Conservation (phyloP, 2,113 vertebrate genomes). For the Daphoenositta chrysoptera region DNA sequence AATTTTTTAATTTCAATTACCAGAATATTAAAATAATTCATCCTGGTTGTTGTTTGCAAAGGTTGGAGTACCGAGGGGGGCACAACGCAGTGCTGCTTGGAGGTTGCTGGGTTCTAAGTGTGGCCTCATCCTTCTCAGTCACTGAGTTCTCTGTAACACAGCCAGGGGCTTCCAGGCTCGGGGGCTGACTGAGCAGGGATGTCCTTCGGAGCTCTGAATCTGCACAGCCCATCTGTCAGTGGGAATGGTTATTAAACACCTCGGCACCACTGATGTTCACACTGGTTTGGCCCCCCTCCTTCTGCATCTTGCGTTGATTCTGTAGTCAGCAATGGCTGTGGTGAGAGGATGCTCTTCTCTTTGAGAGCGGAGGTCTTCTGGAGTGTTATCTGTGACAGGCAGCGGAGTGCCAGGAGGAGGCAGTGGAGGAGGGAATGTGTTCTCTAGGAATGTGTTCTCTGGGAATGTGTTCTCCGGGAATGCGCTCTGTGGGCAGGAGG, state of each 20-base stretch:
- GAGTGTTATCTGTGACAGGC: rapidly evolving
- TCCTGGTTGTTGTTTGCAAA: not conserved
- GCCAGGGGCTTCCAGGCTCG: not conserved
- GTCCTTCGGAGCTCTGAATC: not conserved
- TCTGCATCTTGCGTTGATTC: not conserved
- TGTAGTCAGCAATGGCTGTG: not conserved
- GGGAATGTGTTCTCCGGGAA: not conserved
- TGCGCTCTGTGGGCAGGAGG: not conserved
- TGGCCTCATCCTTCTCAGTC: not conserved
- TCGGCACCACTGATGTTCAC: not conserved
- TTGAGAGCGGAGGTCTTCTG: not conserved
- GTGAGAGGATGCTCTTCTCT: not conserved
- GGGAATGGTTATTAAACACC: not conserved
- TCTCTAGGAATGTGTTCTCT: no score
- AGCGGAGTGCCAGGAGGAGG: rapidly evolving
- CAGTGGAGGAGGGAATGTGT: not conserved
- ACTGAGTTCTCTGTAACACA: not conserved
- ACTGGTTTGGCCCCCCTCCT: not conserved
- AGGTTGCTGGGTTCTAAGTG: not conserved
- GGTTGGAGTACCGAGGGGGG: rapidly evolving
- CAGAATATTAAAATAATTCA: not conserved
- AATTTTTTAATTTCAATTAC: not conserved
- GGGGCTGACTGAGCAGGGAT: not conserved
- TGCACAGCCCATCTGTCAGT: not conserved
- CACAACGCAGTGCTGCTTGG: rapidly evolving